A percentile compares a stretch with the other conserved stretches of the same genome.
These are phyloP conservation scores for Steinernema feltiae DNA, from an alignment of 1,140 invertebrate species.

Conservation along the genomic window DNA sequence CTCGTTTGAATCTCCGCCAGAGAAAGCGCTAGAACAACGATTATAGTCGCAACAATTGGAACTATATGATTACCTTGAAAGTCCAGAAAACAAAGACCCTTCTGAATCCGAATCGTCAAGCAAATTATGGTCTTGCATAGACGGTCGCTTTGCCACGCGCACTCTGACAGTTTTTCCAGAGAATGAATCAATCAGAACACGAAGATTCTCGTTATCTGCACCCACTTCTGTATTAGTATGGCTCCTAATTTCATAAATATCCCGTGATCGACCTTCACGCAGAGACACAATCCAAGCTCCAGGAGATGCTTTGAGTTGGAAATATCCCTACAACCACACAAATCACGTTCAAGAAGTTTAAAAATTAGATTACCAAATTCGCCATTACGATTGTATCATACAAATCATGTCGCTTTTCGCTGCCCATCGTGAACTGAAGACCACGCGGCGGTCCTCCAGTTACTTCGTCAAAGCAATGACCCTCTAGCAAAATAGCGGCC, in stretches of 20 bases:
- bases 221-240: conserved; percentile 49
- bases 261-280: conserved; percentile 81
- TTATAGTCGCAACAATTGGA: background rate
- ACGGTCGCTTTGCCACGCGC: conserved; percentile 48
- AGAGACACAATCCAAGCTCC: conserved; percentile 81
- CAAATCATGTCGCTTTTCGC: conserved; percentile 68
- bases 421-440: conserved; percentile 89
- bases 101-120: conserved; percentile 37
- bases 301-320: conserved; percentile 73
- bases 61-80: conserved; percentile 41
- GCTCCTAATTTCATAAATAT: conserved; percentile 73
- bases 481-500: conserved; percentile 80
- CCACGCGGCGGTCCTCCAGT: conserved; percentile 84
- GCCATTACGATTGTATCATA: conserved; percentile 99
- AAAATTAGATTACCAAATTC: conserved; percentile 66
- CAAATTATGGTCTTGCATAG: conserved; percentile 46
- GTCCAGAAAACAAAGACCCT: conserved; percentile 45
- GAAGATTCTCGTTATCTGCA: conserved; percentile 27
- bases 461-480: conserved; percentile 85
- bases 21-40: conserved; percentile 61
- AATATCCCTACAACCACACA: conserved; percentile 68
- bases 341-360: conserved; percentile 40
- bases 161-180: conserved; percentile 49
- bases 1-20: conserved; percentile 60
- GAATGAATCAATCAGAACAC: conserved; percentile 49